Evolutionary conservation across 2,888 invertebrate genomes (phyloP).

Genomic region (Tillus elongatus): DNA sequence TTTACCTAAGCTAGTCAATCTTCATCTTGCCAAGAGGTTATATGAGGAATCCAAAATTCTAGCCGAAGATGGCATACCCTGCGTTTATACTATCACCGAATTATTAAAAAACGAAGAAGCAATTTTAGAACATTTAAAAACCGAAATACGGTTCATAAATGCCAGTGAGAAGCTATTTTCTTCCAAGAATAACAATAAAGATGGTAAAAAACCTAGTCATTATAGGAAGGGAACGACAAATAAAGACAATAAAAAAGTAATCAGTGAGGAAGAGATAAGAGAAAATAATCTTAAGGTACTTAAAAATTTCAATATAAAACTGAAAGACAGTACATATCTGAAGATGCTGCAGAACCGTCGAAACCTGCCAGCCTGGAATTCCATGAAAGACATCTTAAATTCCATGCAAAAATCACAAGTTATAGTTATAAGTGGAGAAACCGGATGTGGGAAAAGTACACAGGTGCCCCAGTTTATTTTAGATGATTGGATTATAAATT

Average conservation of each 20-base stretch:
- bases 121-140: conserved; percentile 51
- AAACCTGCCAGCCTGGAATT: conserved; percentile 64
- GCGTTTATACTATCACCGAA: conserved; percentile 63
- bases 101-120: conserved; percentile 60
- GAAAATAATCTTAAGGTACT: conserved; percentile 56
- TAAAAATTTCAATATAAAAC: conserved; percentile 52
- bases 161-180: conserved; percentile 43
- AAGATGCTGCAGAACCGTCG: conserved; percentile 56
- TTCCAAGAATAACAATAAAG: conserved; percentile 27
- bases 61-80: conserved; percentile 60
- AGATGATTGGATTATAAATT: conserved; percentile 70
- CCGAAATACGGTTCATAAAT: conserved; percentile 53
- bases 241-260: conserved; percentile 45
- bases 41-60: conserved; percentile 58
- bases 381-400: conserved; percentile 58
- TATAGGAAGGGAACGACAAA: conserved; percentile 54
- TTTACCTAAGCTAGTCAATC: conserved; percentile 53
- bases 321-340: conserved; percentile 52
- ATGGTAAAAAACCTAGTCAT: conserved; percentile 41
- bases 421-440: conserved; percentile 72
- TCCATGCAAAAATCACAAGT: conserved; percentile 56
- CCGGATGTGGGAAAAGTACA: conserved; percentile 77
- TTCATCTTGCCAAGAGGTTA: conserved; percentile 58
- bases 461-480: conserved; percentile 92
- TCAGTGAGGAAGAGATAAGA: conserved; percentile 47